These are phyloP conservation scores for Coenonympha arcania DNA, from an alignment of 2,888 invertebrate species.

Conservation along the genomic window DNA sequence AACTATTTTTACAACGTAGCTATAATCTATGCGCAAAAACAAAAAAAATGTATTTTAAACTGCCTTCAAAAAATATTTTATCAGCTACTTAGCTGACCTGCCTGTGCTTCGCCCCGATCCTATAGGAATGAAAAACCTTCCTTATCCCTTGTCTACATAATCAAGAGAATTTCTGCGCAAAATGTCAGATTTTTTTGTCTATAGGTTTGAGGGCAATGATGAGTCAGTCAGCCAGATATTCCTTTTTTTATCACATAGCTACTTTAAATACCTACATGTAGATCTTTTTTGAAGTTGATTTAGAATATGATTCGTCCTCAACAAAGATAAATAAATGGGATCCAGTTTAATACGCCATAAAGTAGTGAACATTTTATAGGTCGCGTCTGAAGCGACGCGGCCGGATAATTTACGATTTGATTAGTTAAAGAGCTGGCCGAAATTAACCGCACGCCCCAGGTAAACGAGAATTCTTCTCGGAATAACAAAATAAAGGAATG, in stretches of 20 bases:
- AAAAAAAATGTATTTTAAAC: too few species aligned
- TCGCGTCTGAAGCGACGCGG: slow-evolving; percentile 42
- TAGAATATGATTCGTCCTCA: slow-evolving; percentile 32
- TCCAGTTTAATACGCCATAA: slow-evolving; percentile 61
- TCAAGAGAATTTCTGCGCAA: too few species aligned
- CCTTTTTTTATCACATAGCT: slow-evolving; percentile 15
- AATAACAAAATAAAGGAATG: slow-evolving; percentile 42
- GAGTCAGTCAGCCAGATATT: too few species aligned
- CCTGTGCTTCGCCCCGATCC: too few species aligned
- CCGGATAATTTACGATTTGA: slow-evolving; percentile 67
- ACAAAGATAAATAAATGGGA: slow-evolving; percentile 48
- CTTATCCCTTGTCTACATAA: too few species aligned
- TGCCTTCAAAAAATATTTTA: too few species aligned
- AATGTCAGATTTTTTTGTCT: too few species aligned
- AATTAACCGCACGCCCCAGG: slow-evolving; percentile 62
- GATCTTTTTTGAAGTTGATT: background rate
- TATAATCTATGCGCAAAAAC: background rate
- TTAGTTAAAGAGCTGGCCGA: slow-evolving; percentile 61
- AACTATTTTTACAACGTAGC: too few species aligned
- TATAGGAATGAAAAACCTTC: too few species aligned
- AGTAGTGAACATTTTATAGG: slow-evolving; percentile 57
- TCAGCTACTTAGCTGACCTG: too few species aligned
- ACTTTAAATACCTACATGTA: background rate
- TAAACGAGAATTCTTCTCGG: slow-evolving; percentile 62
- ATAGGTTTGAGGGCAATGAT: too few species aligned